Evolutionary conservation across 2,113 vertebrate species (phyloP), one percentile per base, ranked within the genome.

Genomic region (Micronycteris hirsuta): DNA sequence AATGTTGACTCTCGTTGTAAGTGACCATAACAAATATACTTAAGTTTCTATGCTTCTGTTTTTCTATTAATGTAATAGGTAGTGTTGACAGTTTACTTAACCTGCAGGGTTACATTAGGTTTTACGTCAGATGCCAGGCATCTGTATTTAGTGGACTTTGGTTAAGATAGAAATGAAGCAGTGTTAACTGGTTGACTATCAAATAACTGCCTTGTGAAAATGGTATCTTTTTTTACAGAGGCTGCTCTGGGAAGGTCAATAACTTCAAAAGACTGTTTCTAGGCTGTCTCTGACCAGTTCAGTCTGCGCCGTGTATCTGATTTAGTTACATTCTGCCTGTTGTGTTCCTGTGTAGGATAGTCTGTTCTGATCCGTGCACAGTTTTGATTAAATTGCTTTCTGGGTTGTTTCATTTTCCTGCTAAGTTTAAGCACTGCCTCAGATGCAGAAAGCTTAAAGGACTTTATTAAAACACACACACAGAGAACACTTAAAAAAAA

Each of bases 341-440:
- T 92, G 65, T 1, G 45, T 20, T 70, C 47, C n/a, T 4, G 1
- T 22, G 45, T 47, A 73, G 52, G 52, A 45, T 3, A 2, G 36
- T 87, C 41, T 65, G 15, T 61, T 87, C 77, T 94, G 20, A 84
- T 90, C 10, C 38, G 4, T 58, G 33, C 82, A 52, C 4, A 33
- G 28, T 67, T 89, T 68, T 90, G 49, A 88, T 76, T 58, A 88
- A 73, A 74, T 96, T 86, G 24, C 71, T 89, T 90, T 87, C 82
- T 4, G 4, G 20, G 19, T 2, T 41, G 77, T 61, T 94, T 86
- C 41, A 33, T 73, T 84, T 86, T 92, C 87, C 56, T 96, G 45
- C 20, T 89, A 87, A n/a, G 10, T 73, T 89, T 78, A 92, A 94
- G 54, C n/a, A 58, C 17, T 87, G 68, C 26, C 31, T 94, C 80